phyloP scores from a whole-genome alignment of 2,888 invertebrate genomes.

The Actias luna region DNA sequence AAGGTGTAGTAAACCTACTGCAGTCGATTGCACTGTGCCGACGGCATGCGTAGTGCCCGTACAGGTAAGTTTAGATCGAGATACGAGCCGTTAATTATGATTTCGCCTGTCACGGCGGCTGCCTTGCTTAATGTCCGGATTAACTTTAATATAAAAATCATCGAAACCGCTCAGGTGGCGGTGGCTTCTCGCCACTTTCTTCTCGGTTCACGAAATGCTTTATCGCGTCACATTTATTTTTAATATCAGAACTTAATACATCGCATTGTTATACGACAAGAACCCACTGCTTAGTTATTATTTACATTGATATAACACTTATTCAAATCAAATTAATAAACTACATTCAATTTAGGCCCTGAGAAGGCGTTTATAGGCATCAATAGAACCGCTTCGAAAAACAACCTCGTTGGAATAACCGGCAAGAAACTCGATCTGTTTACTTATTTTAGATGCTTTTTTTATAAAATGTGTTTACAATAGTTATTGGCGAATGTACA shows the following conservation, averaged over 20 bases:
- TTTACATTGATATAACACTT: no score
- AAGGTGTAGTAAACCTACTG: constrained; percentile 16
- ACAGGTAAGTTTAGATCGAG: constrained; percentile 46
- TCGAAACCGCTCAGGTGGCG: constrained; percentile 25
- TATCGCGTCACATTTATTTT: background rate
- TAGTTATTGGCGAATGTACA: no score
- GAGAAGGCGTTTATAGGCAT: no score
- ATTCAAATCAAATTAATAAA: no score
- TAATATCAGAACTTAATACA: background rate
- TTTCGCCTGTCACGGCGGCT: constrained; percentile 76
- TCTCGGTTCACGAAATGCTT: background rate
- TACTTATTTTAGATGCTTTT: no score
- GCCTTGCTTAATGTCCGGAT: constrained; percentile 71
- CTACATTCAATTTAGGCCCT: no score
- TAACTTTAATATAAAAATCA: constrained; percentile 55
- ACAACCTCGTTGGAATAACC: no score
- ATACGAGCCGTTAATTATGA: constrained; percentile 70
- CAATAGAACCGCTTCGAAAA: no score
- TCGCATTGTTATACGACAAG: no score
- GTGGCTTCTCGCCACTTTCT: constrained; percentile 7
- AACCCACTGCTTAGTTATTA: no score
- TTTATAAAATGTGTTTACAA: no score
- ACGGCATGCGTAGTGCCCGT: constrained; percentile 19
- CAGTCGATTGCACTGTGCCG: background rate
- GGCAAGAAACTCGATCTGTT: no score